phyloP scores from a whole-genome alignment of 2,797 vertebrate species.

The Cirrhinus mrigala region DNA sequence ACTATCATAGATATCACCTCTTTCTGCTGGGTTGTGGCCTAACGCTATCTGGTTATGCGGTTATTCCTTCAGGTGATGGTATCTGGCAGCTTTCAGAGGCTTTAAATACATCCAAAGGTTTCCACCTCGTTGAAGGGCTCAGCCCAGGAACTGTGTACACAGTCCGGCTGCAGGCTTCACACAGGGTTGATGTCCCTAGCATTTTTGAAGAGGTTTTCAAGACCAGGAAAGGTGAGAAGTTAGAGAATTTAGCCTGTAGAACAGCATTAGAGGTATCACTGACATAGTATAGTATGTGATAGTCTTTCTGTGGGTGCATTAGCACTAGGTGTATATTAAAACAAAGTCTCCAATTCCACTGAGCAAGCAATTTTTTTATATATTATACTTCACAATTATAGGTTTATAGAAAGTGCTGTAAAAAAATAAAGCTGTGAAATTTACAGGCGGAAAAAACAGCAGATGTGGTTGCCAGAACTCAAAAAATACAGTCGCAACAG shows the following conservation, averaged over 20 bases:
- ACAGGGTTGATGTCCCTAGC: constrained; percentile 89
- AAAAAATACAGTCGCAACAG: no score
- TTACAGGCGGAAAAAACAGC: neutral
- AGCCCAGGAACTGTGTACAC: constrained; percentile 87
- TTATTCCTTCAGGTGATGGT: constrained; percentile 84
- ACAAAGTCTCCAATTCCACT: constrained; percentile 5
- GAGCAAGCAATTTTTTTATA: neutral
- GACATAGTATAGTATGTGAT: neutral
- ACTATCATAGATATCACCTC: neutral
- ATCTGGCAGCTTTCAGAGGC: constrained; percentile 86
- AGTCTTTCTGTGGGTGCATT: constrained; percentile 15
- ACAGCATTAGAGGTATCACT: neutral
- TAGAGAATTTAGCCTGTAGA: constrained; percentile 12
- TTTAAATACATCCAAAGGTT: constrained; percentile 87
- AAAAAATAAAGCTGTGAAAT: neutral
- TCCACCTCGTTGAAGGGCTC: constrained; percentile 87
- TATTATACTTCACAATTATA: neutral
- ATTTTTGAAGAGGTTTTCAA: constrained; percentile 96
- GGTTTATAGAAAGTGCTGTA: neutral
- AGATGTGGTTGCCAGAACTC: neutral
- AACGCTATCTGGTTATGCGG: constrained; percentile 68
- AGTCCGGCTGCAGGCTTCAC: constrained; percentile 89
- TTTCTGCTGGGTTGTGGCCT: constrained; percentile 47
- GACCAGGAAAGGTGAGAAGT: constrained; percentile 90
- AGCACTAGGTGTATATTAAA: neutral